Conservation (phyloP, 2,797 vertebrate species). For the Lindbergichthys nudifrons region DNA sequence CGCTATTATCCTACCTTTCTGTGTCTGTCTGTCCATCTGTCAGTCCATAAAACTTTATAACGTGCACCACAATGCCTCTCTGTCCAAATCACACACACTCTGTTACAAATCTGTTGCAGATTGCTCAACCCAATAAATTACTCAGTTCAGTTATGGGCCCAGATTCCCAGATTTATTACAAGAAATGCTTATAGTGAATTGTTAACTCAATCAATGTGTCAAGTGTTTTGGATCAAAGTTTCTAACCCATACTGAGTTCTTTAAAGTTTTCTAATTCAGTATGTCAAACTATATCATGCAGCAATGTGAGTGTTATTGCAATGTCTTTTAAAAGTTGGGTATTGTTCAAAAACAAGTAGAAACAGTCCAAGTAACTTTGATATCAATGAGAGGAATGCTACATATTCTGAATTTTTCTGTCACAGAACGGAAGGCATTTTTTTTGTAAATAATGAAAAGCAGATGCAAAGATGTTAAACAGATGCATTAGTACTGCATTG, state of each 20-base stretch:
- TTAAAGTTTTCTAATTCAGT: too few relatives aligned
- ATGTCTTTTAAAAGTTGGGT: not conserved
- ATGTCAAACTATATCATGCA: not conserved
- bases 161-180: constrained; percentile 46
- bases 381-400: not conserved
- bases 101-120: constrained; percentile 59
- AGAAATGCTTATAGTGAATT: constrained; percentile 5
- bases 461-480: constrained; percentile 1
- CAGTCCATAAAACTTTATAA: constrained; percentile 61
- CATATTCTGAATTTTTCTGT: not conserved
- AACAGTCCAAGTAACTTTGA: not conserved
- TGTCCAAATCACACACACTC: constrained; percentile 46
- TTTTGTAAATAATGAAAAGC: not conserved
- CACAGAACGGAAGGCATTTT: not conserved
- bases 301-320: not conserved
- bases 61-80: constrained; percentile 41
- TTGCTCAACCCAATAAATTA: constrained; percentile 59
- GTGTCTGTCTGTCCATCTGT: constrained; percentile 46
- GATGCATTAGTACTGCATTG: not conserved
- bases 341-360: too few relatives aligned
- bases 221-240: constrained; percentile 31
- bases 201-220: constrained; percentile 33
- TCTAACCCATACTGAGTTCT: constrained; percentile 1
- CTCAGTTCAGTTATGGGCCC: constrained; percentile 37
- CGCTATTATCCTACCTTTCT: constrained; percentile 26